These are phyloP conservation scores for Contarinia nasturtii DNA, from an alignment of 1,140 invertebrate genomes.

Conservation along the genomic window DNA sequence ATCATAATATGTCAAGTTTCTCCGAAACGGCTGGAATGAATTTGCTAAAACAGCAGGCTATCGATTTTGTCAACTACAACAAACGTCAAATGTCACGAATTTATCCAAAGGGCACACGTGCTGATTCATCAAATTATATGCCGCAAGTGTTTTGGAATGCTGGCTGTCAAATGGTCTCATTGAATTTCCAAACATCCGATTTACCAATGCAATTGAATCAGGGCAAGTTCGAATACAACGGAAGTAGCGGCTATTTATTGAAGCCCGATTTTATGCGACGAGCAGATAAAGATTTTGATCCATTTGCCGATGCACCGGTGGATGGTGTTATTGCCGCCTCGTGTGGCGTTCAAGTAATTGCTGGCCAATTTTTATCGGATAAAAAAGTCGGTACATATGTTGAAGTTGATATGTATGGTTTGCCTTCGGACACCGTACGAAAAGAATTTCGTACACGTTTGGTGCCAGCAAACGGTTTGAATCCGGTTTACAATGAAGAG, in stretches of 20 bases:
- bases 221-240: conserved; percentile 99
- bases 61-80: conserved; percentile 99
- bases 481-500: conserved; percentile 97
- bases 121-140: conserved; percentile 99
- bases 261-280: conserved; percentile 99
- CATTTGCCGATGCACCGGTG: conserved; percentile 96
- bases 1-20: conserved; percentile 98
- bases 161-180: conserved; percentile 91
- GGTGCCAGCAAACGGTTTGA: conserved; percentile 91
- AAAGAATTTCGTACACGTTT: conserved; percentile 94
- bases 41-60: conserved; percentile 85
- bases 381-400: conserved; percentile 98
- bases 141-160: conserved; percentile 94
- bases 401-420: conserved; percentile 99
- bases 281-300: conserved; percentile 91
- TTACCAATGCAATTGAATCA: conserved; percentile 99
- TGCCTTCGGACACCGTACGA: conserved; percentile 96
- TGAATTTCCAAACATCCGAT: conserved; percentile 99
- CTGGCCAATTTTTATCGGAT: conserved; percentile 97
- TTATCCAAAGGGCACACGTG: conserved; percentile 94
- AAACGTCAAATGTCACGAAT: conserved; percentile 97
- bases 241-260: conserved; percentile 86
- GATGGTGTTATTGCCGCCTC: conserved; percentile 98
- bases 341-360: conserved; percentile 95
- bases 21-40: conserved; percentile 89